Base-by-base conservation (phyloP, 2,113 vertebrate genomes). In the Caranx ignobilis region DNA sequence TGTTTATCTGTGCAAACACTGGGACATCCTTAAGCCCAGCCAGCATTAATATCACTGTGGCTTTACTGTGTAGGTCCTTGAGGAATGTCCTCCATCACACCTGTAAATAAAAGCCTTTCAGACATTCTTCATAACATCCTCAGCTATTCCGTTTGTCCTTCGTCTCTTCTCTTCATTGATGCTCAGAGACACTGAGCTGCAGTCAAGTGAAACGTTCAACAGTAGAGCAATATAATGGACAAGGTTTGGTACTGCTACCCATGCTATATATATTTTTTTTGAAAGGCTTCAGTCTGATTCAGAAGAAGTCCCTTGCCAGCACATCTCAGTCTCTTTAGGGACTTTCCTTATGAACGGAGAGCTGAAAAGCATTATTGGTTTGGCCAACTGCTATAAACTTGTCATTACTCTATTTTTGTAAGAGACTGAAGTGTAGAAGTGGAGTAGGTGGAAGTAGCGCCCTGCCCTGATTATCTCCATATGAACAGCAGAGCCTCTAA, bases 401-500 rank as follows among this genome's bases (percentile, higher is more conserved):
- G 88, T 91, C 87, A 87, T 91, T 82, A 82, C 86, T 74, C 66
- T 92, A 83, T 92, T 87, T 89, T 87, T 88, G 77, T 73, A 75
- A 79, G 84, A 62, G 62, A 71, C 41, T 87, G 70, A 84, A 81
- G 64, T 80, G 85, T 78, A 86, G 79, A 83, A 73, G 45, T 79
- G n/a, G 71, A 79, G 81, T 83, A 87, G 87, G 88, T 87, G 87
- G 84, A 93, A 85, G 88, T 81, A 59, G 56, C 26, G 79, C 82
- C 79, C 63, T 67, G 60, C 84, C 80, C 88, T 93, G 90, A 94
- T 94, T 86, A 88, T 71, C 90, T 91, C 85, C 90, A 92, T 92
- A 92, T 91, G 91, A 93, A 82, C 86, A 75, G 86, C 60, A 47
- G 18, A 52, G 79, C 59, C 86, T 89, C 75, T 87, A 90, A 91